Conservation (phyloP, 2,797 vertebrate species). For the Gallinago nigripennis region DNA sequence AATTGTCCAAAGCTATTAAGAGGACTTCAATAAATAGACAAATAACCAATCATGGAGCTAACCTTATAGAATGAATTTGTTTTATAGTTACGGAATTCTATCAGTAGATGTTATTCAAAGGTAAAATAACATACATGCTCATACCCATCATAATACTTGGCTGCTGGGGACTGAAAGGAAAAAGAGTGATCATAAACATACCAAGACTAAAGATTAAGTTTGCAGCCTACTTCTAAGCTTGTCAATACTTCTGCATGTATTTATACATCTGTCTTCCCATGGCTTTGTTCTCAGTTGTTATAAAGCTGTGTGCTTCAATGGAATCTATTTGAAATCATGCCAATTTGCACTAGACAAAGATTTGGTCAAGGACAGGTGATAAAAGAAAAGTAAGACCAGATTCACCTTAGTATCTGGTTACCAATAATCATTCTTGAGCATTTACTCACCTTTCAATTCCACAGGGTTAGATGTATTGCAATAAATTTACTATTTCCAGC, state of each 20-base stretch:
- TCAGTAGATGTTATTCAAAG: background rate
- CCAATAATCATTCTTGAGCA: background rate
- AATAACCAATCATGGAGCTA: conserved; percentile 30
- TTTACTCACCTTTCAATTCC: background rate
- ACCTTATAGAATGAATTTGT: background rate
- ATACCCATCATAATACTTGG: background rate
- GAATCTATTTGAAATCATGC: background rate
- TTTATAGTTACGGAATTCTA: conserved; percentile 24
- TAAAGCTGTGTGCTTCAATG: background rate
- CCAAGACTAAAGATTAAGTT: background rate
- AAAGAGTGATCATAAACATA: background rate
- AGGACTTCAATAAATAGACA: conserved; percentile 40
- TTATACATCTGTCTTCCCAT: background rate
- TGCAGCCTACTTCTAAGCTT: background rate
- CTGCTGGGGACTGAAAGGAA: background rate
- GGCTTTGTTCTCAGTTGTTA: background rate
- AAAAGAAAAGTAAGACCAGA: background rate
- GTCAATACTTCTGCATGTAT: background rate
- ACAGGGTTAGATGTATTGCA: background rate
- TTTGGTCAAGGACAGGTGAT: background rate
- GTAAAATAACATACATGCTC: background rate
- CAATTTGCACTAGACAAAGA: background rate
- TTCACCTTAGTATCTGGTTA: background rate
- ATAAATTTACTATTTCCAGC: background rate
- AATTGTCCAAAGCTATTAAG: conserved; percentile 36